Conservation (phyloP, 2,888 invertebrate genomes). For the Monopis laevigella region DNA sequence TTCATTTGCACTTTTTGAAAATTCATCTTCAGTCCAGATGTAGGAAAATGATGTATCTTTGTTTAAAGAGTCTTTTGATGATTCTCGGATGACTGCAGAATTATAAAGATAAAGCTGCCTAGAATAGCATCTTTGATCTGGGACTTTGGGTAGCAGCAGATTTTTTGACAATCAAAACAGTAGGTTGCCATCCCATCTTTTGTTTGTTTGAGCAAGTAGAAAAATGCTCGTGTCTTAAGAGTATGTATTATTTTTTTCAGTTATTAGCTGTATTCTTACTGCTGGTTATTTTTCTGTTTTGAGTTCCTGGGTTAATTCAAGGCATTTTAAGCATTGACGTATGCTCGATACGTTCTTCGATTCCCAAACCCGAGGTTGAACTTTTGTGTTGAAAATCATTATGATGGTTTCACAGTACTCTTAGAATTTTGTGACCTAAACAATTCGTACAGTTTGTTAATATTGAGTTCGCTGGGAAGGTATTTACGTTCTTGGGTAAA, state of each 20-base stretch:
- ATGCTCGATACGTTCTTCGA: slow-evolving; percentile 13
- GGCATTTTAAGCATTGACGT: slow-evolving; percentile 16
- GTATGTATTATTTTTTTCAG: too few relatives aligned
- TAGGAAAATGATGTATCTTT: slow-evolving; percentile 18
- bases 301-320: slow-evolving; percentile 12
- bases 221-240: too few relatives aligned
- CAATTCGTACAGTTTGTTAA: background rate
- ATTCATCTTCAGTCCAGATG: slow-evolving; percentile 20
- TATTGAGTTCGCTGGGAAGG: background rate
- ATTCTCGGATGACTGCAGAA: slow-evolving; percentile 14
- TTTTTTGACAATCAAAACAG: slow-evolving; percentile 16
- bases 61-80: slow-evolving; percentile 2
- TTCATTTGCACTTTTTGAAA: slow-evolving; percentile 19
- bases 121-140: slow-evolving; percentile 12
- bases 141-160: slow-evolving; percentile 12
- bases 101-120: slow-evolving; percentile 17
- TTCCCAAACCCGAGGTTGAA: too few relatives aligned
- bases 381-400: too few relatives aligned
- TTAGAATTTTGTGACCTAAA: too few relatives aligned
- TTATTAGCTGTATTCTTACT: too few relatives aligned
- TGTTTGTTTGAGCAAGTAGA: too few relatives aligned
- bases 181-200: too few relatives aligned
- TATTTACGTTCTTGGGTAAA: background rate
- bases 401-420: too few relatives aligned
- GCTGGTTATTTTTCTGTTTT: slow-evolving; percentile 8